A percentile compares a stretch with the other conserved stretches of the same genome.
phyloP scores from a whole-genome alignment of 2,797 vertebrate genomes.

The Xiphorhynchus erythropygius region DNA sequence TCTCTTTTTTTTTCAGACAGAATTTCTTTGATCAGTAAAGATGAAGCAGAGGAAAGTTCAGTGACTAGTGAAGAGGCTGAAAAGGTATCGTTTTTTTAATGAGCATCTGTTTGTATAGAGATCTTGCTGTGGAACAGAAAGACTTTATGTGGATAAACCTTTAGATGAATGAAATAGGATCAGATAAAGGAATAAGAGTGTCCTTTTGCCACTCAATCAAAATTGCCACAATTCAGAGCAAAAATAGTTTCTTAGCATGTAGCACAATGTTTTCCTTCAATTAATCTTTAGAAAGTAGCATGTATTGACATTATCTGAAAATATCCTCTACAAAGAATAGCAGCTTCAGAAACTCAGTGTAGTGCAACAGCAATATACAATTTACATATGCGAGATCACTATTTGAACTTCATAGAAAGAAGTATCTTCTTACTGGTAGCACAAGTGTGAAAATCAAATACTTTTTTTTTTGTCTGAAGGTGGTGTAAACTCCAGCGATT shows the following conservation, averaged over 20 bases:
- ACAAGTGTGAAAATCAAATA: neutral
- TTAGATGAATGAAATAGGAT: neutral
- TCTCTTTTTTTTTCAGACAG: conserved; percentile 74
- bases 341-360: neutral
- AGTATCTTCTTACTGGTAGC: neutral
- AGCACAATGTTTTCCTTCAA: neutral
- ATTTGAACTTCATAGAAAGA: neutral
- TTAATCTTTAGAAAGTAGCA: neutral
- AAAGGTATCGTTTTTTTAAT: conserved; percentile 78
- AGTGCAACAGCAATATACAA: neutral
- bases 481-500: neutral
- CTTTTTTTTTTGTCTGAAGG: neutral
- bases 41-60: conserved; percentile 85
- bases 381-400: neutral
- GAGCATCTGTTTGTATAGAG: neutral
- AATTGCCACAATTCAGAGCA: neutral
- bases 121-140: neutral
- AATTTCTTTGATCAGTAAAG: conserved; percentile 88
- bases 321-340: neutral
- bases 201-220: neutral
- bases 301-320: neutral
- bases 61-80: conserved; percentile 85
- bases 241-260: neutral
- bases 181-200: neutral
- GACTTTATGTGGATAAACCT: neutral